phyloP scores from a whole-genome alignment of 2,113 vertebrate genomes.

The Chamaetylas fuelleborni region DNA sequence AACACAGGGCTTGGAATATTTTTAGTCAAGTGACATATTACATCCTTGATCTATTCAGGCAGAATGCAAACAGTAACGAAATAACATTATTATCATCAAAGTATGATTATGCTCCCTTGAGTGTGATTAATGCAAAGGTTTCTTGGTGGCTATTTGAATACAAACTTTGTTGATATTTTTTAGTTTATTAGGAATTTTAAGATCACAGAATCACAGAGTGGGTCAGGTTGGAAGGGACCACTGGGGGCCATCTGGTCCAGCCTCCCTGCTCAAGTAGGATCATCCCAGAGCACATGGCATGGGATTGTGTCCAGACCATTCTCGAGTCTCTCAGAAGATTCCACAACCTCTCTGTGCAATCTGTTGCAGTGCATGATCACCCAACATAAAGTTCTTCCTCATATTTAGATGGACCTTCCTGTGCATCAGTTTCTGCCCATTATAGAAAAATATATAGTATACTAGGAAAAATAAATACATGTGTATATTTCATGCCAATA shows the following conservation, averaged over 20 bases:
- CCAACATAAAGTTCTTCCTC: not conserved
- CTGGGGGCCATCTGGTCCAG: not conserved
- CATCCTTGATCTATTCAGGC: not conserved
- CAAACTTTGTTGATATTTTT: not conserved
- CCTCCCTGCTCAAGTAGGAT: not conserved
- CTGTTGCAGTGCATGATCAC: accelerated
- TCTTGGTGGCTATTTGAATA: not conserved
- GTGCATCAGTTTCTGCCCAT: not conserved
- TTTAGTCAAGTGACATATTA: not conserved
- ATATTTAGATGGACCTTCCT: not conserved
- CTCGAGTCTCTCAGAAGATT: not conserved
- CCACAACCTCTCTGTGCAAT: not conserved
- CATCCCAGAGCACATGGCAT: not conserved
- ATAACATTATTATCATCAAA: not conserved
- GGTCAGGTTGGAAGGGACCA: not conserved
- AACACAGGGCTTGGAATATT: not conserved
- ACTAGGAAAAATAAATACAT: not conserved
- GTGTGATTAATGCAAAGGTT: not conserved
- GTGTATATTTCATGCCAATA: accelerated
- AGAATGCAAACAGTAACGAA: not conserved
- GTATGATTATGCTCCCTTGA: not conserved
- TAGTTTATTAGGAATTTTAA: not conserved
- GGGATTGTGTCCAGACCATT: not conserved
- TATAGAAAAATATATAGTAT: not conserved
- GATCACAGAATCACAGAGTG: not conserved